Percentiles rank a stretch among this genome's conserved stretches.
phyloP scores from a whole-genome alignment of 2,888 invertebrate genomes.

The Polymixis lichenea region DNA sequence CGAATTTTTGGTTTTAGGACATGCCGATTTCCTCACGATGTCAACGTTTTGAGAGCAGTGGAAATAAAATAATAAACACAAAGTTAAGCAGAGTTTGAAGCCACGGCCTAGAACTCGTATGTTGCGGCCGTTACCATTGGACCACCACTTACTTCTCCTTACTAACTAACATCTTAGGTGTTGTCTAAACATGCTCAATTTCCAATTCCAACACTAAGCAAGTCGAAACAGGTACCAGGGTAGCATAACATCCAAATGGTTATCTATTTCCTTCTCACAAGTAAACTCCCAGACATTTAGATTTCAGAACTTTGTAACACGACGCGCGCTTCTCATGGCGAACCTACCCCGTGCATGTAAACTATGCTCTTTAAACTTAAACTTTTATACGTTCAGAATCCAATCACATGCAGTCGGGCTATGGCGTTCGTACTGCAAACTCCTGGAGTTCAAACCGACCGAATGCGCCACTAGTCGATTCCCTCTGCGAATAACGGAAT shows the following conservation, averaged over 20 bases:
- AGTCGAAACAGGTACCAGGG: conserved; percentile 36
- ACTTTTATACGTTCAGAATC: conserved; percentile 82
- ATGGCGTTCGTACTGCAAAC: conserved; percentile 74
- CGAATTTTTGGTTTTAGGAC: no score
- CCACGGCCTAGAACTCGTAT: no score
- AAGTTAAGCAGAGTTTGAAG: no score
- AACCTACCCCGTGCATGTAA: conserved; percentile 60
- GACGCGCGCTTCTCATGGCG: conserved; percentile 34
- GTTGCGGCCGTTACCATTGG: no score
- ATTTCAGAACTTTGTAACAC: conserved; percentile 59
- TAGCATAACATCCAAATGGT: conserved; percentile 45
- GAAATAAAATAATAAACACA: no score
- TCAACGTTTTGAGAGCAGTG: no score
- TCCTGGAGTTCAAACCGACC: conserved; percentile 77
- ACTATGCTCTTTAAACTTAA: conserved; percentile 81
- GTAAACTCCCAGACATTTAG: conserved; percentile 58
- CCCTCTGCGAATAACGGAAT: conserved; percentile 88
- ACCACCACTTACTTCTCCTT: no score
- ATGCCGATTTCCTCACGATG: no score
- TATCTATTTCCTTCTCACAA: conserved; percentile 47
- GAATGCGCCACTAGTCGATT: conserved; percentile 82
- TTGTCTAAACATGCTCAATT: conserved; percentile 10
- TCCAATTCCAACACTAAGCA: conserved; percentile 1
- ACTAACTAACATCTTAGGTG: not conserved
- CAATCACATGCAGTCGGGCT: conserved; percentile 82